Evolutionary conservation across 2,888 invertebrate species (phyloP).

Genomic region (Heliconius ethilla): DNA sequence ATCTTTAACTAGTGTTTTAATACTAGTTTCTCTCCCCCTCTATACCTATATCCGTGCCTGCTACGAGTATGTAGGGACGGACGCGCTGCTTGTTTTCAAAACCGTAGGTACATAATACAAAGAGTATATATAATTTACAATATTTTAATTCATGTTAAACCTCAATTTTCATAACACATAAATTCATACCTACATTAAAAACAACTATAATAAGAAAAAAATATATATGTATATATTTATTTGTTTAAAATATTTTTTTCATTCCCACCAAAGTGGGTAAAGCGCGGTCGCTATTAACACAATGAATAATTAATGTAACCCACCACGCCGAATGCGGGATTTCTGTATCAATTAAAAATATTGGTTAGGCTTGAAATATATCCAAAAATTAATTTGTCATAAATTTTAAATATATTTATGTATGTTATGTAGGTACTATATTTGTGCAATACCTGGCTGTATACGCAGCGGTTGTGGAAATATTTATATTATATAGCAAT

Average conservation of each 20-base stretch:
- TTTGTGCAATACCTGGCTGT: too few species aligned
- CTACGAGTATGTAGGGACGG: too few species aligned
- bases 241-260: background rate
- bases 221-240: background rate
- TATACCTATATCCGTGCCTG: too few species aligned
- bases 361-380: background rate
- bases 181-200: background rate
- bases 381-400: background rate
- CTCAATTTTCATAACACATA: background rate
- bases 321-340: slow-evolving; percentile 1
- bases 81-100: too few species aligned
- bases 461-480: too few species aligned
- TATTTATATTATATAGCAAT: too few species aligned
- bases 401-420: background rate
- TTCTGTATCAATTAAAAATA: slow-evolving; percentile 15
- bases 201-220: background rate
- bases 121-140: too few species aligned
- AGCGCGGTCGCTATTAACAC: background rate
- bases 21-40: too few species aligned
- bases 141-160: too few species aligned
- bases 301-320: slow-evolving; percentile 13
- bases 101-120: too few species aligned
- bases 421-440: too few species aligned
- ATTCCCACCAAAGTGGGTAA: background rate
- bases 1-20: too few species aligned